These are phyloP conservation scores for Sebastes reedi DNA, from an alignment of 2,797 vertebrate species.

Conservation along the genomic window DNA sequence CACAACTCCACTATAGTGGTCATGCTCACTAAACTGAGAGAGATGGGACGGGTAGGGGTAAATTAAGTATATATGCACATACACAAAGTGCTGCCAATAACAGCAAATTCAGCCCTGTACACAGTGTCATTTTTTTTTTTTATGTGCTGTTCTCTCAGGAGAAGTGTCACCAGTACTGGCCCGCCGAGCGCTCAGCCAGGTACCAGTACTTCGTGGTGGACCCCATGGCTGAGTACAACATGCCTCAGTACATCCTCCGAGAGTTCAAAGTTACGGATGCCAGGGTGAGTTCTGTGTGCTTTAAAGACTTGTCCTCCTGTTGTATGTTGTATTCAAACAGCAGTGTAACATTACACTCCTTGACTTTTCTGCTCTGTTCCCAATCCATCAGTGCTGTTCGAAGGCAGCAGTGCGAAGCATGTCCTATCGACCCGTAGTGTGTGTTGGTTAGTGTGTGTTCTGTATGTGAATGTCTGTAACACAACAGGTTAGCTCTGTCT, in stretches of 20 bases:
- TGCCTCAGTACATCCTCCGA: conserved; percentile 98
- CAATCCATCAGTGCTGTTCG: conserved; percentile 43
- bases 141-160: conserved; percentile 80
- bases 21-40: conserved; percentile 96
- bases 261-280: conserved; percentile 99
- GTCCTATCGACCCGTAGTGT: conserved; percentile 66
- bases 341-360: conserved; percentile 17
- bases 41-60: conserved; percentile 91
- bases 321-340: conserved; percentile 22
- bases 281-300: conserved; percentile 84
- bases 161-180: conserved; percentile 99
- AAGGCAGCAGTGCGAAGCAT: conserved; percentile 43
- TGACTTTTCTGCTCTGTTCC: conserved; percentile 34
- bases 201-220: conserved; percentile 99
- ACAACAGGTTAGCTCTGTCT: conserved; percentile 41
- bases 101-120: neutral
- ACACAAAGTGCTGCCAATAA: neutral
- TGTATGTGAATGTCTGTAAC: conserved; percentile 30
- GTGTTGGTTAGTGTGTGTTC: conserved; percentile 47
- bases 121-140: neutral
- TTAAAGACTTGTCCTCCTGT: neutral
- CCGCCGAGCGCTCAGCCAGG: conserved; percentile 93
- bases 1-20: conserved; percentile 99
- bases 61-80: neutral
- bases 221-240: conserved; percentile 99